Conservation (phyloP, 1,140 invertebrate species). For the Atopsyche davidsoni region DNA sequence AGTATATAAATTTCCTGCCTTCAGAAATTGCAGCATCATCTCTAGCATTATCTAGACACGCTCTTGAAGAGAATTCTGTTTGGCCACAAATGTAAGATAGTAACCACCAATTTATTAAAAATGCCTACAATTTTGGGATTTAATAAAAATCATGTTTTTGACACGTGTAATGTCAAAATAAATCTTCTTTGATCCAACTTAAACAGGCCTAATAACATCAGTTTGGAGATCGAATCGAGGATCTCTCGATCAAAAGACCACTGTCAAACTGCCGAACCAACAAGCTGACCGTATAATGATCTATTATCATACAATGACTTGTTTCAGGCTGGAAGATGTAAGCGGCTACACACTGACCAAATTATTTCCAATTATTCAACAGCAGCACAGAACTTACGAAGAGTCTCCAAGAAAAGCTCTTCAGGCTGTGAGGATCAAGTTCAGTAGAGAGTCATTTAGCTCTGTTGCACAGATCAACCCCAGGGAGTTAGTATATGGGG, state of each 20-base stretch:
- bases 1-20: conserved; percentile 51
- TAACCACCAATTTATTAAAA: no score
- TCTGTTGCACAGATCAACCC: conserved; percentile 34
- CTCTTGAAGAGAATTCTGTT: conserved; percentile 32
- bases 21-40: conserved; percentile 54
- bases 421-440: conserved; percentile 53
- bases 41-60: conserved; percentile 51
- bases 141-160: no score
- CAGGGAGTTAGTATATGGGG: conserved; percentile 2
- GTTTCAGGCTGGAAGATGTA: conserved; percentile 34
- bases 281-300: no score
- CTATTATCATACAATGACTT: no score
- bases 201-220: no score
- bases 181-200: no score
- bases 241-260: no score
- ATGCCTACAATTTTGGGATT: no score
- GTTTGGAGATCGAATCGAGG: no score
- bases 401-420: conserved; percentile 46
- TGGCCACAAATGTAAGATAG: conserved; percentile 38
- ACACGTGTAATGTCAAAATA: no score
- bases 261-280: no score
- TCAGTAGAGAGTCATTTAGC: conserved; percentile 36
- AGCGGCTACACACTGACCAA: conserved; percentile 46
- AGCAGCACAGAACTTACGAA: conserved; percentile 45
- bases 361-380: conserved; percentile 45